Evolutionary conservation across 2,113 vertebrate genomes (phyloP).

Genomic region (Calidris pygmaea): DNA sequence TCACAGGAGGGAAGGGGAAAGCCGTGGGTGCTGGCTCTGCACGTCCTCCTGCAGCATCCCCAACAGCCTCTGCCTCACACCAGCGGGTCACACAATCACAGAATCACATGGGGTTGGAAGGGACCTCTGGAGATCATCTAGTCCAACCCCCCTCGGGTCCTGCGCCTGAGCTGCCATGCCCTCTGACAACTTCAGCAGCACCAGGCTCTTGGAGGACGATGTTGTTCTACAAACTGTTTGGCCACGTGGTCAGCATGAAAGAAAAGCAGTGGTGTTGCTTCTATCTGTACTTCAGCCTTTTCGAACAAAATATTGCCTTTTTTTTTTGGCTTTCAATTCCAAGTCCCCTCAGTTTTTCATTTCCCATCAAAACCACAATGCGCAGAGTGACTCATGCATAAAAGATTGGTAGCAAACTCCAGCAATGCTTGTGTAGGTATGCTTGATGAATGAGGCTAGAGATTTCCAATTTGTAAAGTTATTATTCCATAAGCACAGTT

Average conservation of each 20-base stretch:
- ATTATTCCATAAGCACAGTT: conserved; percentile 23
- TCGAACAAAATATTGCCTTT: not conserved
- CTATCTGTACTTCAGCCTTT: not conserved
- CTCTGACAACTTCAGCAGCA: not conserved
- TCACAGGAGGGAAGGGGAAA: not conserved
- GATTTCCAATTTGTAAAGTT: conserved; percentile 29
- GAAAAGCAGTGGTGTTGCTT: not conserved
- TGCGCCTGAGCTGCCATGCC: not conserved
- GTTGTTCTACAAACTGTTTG: not conserved
- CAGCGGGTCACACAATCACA: not conserved
- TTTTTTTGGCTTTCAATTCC: not conserved
- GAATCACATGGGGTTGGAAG: too few relatives aligned
- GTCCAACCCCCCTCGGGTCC: not conserved
- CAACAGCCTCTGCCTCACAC: not conserved
- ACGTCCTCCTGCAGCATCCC: not conserved
- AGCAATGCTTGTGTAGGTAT: conserved; percentile 11
- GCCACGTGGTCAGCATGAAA: not conserved
- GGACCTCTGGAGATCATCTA: too few relatives aligned
- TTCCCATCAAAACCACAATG: conserved; percentile 32
- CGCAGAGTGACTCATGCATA: conserved; percentile 22
- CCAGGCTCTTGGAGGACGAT: not conserved
- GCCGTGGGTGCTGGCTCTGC: not conserved
- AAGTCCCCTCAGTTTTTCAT: conserved; percentile 24
- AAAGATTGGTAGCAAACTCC: conserved; percentile 42
- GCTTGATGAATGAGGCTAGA: conserved; percentile 15